These are phyloP conservation scores for Quadriops clusia DNA, from an alignment of 2,888 invertebrate genomes.

Conservation along the genomic window DNA sequence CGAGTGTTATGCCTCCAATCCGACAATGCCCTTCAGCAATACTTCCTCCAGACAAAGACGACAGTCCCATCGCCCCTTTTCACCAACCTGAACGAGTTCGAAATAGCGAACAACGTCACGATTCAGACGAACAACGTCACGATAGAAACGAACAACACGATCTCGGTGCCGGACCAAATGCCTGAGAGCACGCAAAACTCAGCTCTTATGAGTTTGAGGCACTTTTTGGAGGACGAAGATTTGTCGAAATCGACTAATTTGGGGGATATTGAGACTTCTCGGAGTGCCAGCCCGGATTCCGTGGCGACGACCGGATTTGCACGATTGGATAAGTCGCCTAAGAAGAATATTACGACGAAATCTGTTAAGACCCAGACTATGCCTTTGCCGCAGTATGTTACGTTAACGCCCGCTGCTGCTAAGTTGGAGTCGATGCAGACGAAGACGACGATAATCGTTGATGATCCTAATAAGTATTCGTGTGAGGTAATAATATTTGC, in stretches of 20 bases:
- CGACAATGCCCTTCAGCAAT: conserved; percentile 13
- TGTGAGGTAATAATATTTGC: no score
- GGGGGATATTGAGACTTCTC: conserved; percentile 20
- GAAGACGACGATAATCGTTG: conserved; percentile 17
- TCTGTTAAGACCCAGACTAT: conserved; percentile 19
- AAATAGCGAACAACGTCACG: conserved; percentile 6
- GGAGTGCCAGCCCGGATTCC: conserved; percentile 22
- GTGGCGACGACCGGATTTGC: conserved; percentile 15
- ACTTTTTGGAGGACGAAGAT: conserved; percentile 31
- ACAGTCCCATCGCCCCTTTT: no score
- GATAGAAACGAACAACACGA: conserved; percentile 5
- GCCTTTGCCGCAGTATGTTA: conserved; percentile 17
- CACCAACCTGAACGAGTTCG: conserved; percentile 9
- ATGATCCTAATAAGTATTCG: no score
- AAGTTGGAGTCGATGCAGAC: conserved; percentile 15
- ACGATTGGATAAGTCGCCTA: conserved; percentile 13
- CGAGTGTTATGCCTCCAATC: conserved; percentile 15
- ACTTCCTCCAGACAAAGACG: no score
- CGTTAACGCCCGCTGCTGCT: conserved; percentile 17
- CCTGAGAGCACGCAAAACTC: conserved; percentile 28
- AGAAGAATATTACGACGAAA: conserved; percentile 13
- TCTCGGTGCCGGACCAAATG: no score
- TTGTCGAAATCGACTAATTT: conserved; percentile 23
- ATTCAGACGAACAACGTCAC: conserved; percentile 9
- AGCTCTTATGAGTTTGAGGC: conserved; percentile 30